Evolutionary conservation across 1,140 invertebrate species (phyloP), one percentile per base, ranked within the genome.

Genomic region (Pseudomyrmex pallidus): DNA sequence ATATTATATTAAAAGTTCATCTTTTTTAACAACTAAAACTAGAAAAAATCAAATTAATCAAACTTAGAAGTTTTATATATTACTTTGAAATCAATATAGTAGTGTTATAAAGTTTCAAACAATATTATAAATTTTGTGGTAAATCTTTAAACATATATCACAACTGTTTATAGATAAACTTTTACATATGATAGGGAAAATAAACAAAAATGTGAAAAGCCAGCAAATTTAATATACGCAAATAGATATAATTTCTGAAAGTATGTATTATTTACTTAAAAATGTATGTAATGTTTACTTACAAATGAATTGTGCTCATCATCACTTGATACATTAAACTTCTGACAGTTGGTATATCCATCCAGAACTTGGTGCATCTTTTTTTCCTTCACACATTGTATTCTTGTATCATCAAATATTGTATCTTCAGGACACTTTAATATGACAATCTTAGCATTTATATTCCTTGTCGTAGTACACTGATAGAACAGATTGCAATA

Each of bases 401-500:
- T 95, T 85, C 95, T 95, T 66, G 94, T 92, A 85, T 97, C 95
- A 85, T 97, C 95, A 88, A 96, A 97, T 64, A 96, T 95, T 0
- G 95, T 96, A 78, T 95, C 95, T 86, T 96, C 95, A n/a, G 96
- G 96, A 92, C 97, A 97, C 61, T 95, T 95, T 64, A 97, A 95
- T 10, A 95, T 93, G 2, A 96, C 94, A 76, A 97, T 94, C 88
- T 96, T 96, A 48, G 92, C 95, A 17, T 96, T 93, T 2, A 94
- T 90, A 1, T 22, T 44, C 1, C 44, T 25, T 8, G 17, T 20
- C 77, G 95, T 95, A n/a, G 95, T 96, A 90, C 97, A 97, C 91
- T 97, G 96, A 91, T 97, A 97, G 93, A 97, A 97, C 59, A 96
- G 91, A 91, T 97, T 96, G 90, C 97, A 97, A 89, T 97, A 96